A percentile compares a stretch with the other conserved stretches of the same genome.
These are phyloP conservation scores for Aethes cnicana DNA, from an alignment of 2,888 invertebrate species.

Conservation along the genomic window DNA sequence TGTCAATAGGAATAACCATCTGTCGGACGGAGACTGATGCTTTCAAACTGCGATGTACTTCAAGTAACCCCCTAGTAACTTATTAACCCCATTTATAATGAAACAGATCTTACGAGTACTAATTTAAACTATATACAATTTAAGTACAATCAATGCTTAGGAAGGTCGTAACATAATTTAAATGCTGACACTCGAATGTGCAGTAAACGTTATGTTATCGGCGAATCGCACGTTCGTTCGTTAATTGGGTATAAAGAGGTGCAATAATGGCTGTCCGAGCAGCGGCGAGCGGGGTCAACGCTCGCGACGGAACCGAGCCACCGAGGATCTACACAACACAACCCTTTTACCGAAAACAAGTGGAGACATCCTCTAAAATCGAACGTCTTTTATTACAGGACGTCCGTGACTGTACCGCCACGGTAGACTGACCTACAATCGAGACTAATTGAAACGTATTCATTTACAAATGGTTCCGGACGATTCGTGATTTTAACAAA, in stretches of 20 bases:
- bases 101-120: no score
- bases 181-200: slow-evolving; percentile 23
- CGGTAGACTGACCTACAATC: slow-evolving; percentile 13
- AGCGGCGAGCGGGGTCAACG: slow-evolving; percentile 41
- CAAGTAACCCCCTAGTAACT: no score
- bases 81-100: no score
- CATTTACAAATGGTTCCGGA: slow-evolving; percentile 13
- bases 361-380: slow-evolving; percentile 24
- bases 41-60: no score
- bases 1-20: no score
- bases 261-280: slow-evolving; percentile 38
- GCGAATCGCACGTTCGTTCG: slow-evolving; percentile 35
- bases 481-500: neutral
- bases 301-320: slow-evolving; percentile 41
- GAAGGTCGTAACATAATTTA: slow-evolving; percentile 13
- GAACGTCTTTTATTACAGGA: slow-evolving; percentile 32
- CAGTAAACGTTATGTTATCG: slow-evolving; percentile 26
- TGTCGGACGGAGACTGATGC: no score
- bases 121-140: neutral
- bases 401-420: slow-evolving; percentile 27
- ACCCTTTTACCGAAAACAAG: slow-evolving; percentile 29
- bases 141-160: slow-evolving; percentile 1
- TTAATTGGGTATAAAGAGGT: slow-evolving; percentile 49
- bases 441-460: slow-evolving; percentile 19
- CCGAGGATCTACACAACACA: slow-evolving; percentile 30